A percentile compares a stretch with the other conserved stretches of the same genome.
Evolutionary conservation across 2,888 invertebrate species (phyloP).

Genomic region (Tachina lurida): DNA sequence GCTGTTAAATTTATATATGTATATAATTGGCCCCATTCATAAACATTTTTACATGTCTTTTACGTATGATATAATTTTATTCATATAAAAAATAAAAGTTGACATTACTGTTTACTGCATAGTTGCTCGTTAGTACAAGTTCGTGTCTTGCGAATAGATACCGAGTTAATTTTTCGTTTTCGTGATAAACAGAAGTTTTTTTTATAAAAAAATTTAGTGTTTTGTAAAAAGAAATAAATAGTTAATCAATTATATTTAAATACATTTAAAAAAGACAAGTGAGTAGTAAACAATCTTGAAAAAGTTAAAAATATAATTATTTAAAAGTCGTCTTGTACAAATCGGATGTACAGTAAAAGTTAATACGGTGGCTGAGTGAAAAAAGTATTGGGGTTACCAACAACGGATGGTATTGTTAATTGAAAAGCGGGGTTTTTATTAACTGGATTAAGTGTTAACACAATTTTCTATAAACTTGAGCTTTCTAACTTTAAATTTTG

Average conservation of each 20-base stretch:
- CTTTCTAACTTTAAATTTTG: not conserved
- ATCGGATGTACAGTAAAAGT: not conserved
- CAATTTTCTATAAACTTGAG: slow-evolving; percentile 5
- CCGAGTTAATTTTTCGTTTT: slow-evolving; percentile 63
- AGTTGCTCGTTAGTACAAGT: slow-evolving; percentile 2
- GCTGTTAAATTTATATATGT: no score
- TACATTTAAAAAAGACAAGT: slow-evolving; percentile 48
- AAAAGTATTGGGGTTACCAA: slow-evolving; percentile 42
- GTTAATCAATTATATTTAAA: slow-evolving; percentile 5
- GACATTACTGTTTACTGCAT: slow-evolving; percentile 26
- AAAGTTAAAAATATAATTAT: not conserved
- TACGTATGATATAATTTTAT: no score
- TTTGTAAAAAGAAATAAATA: slow-evolving; percentile 35
- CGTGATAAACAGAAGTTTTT: slow-evolving; percentile 68
- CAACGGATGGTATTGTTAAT: slow-evolving; percentile 22
- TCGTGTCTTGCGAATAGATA: slow-evolving; percentile 49
- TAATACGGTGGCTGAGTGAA: slow-evolving; percentile 25
- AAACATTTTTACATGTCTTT: no score
- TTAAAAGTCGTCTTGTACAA: slow-evolving; percentile 6
- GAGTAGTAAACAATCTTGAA: slow-evolving; percentile 45
- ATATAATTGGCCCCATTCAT: no score
- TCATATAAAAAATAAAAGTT: not conserved
- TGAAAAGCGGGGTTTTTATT: slow-evolving; percentile 22
- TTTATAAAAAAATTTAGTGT: slow-evolving; percentile 41
- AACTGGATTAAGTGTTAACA: not conserved